Base-by-base conservation (phyloP, 2,888 invertebrate species). In the Hypomecis punctinalis region DNA sequence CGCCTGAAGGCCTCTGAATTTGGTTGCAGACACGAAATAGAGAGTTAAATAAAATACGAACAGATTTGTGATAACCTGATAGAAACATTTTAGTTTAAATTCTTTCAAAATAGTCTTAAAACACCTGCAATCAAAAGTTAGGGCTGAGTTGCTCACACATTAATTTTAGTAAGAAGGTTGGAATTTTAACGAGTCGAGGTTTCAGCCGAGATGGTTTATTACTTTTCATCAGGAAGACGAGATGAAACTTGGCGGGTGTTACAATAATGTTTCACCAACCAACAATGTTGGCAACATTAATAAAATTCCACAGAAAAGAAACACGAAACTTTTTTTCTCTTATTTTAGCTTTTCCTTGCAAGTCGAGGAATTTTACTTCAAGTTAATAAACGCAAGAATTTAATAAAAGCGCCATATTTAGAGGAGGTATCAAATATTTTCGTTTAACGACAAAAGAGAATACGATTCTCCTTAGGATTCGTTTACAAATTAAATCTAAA, bases 401-500 rank as follows among this genome's bases (percentile, higher is more conserved):
- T 91, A 91, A 91, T 91, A 91, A 90, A 84, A 88, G 84, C 84
- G 82, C 86, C 86, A 85, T 85, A 85, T 86, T 87, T 85, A 79
- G 78, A 76, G 66, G 63, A 65, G 63, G 80, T 79, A 81, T 79
- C 77, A 75, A 66, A 73, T 73, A 76, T 78, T 76, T 77, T 73
- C 69, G 75, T 76, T 72, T 72, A 70, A 69, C 63, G 72, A 72
- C 71, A 78, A 70, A 62, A 73, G 70, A 74, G 71, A 74, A 74
- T 75, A 72, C 55, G 66, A 68, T 67, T 64, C 56, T 47, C 53
- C 53, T 69, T 53, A 61, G 63, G 71, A 71, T 70, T 70, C 63
- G 63, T 68, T 48, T 48, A 48, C 59, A 63, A 68, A 72, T 73
- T 68, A 67, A 66, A 39, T 48, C 35, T 47, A 48, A 61, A 23